Conservation (phyloP, 2,113 vertebrate genomes). For the Pelecanoides urinatrix region DNA sequence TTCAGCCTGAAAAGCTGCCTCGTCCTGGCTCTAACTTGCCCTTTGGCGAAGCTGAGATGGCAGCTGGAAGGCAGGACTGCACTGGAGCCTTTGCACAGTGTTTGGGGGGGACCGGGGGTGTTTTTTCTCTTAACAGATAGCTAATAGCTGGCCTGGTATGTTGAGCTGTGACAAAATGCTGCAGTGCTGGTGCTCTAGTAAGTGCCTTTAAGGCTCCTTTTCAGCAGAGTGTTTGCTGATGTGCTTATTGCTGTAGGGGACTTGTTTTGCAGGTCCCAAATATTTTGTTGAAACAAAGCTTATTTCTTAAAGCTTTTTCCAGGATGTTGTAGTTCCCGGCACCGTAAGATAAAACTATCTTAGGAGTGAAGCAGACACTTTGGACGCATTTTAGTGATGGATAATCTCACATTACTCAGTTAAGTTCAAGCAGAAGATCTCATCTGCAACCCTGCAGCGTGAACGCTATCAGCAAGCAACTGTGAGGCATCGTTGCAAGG, state of each 20-base stretch:
- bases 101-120: not conserved
- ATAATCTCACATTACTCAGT: not conserved
- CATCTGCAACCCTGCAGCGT: not conserved
- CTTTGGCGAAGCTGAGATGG: not conserved
- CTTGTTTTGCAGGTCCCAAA: not conserved
- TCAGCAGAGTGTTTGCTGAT: not conserved
- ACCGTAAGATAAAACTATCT: not conserved
- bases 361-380: not conserved
- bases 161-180: not conserved
- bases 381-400: not conserved
- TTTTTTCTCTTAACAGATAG: no score
- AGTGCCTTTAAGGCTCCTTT: not conserved
- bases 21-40: not conserved
- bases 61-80: not conserved
- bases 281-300: not conserved
- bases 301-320: not conserved
- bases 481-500: not conserved
- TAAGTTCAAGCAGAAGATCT: not conserved
- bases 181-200: not conserved
- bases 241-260: not conserved
- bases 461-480: not conserved
- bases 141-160: not conserved
- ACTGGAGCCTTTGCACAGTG: rapidly evolving
- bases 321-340: not conserved
- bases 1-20: not conserved